phyloP scores from a whole-genome alignment of 2,888 invertebrate species.

The Scaptomyza caliginosa region DNA sequence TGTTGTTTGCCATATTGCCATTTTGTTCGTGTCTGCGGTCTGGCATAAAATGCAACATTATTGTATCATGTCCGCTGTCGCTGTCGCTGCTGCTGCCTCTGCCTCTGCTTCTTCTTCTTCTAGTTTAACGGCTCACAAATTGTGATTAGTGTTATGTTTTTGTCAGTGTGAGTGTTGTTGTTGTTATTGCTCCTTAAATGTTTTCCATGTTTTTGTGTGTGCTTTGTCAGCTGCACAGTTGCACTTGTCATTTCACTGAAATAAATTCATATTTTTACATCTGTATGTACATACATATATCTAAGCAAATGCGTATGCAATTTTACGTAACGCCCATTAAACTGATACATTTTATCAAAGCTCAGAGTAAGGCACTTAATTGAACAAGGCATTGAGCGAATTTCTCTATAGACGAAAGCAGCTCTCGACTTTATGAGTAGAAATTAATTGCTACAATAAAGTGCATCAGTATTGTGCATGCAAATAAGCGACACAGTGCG shows the following conservation, averaged over 20 bases:
- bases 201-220: background rate
- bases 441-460: conserved; percentile 47
- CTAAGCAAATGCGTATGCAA: conserved; percentile 16
- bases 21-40: conserved; percentile 52
- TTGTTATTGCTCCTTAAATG: background rate
- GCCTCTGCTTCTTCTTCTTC: background rate
- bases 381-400: conserved; percentile 12
- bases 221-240: background rate
- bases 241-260: background rate
- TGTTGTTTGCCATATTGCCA: conserved; percentile 21
- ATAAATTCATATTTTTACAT: too few species aligned
- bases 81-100: background rate
- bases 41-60: conserved; percentile 44
- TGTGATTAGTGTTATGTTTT: conserved; percentile 63
- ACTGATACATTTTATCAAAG: conserved; percentile 15
- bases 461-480: conserved; percentile 21
- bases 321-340: conserved; percentile 21
- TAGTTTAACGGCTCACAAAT: conserved; percentile 52
- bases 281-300: background rate
- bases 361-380: conserved; percentile 10
- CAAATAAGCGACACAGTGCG: conserved; percentile 8
- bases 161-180: conserved; percentile 11
- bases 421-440: conserved; percentile 23
- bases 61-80: conserved; percentile 26
- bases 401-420: background rate